Base-by-base conservation (phyloP, 2,797 vertebrate species). In the Lepus oiostolus region DNA sequence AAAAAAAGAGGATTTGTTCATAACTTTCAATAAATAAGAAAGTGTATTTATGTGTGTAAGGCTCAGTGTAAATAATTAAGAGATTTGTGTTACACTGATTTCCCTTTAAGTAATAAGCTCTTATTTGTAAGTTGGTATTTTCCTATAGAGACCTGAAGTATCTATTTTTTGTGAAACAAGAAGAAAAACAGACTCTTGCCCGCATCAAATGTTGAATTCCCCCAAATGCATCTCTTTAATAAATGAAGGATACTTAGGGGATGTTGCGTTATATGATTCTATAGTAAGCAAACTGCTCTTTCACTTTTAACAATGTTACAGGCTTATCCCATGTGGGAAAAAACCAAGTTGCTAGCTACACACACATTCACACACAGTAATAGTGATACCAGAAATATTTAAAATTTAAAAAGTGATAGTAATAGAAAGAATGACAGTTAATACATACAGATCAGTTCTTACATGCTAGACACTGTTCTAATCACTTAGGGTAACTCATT, bases 61-160 rank as follows among this genome's bases (percentile, higher is more conserved):
- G 22, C 24, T 75, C 42, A n/a, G 10, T 62, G 58, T 13, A 3
- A 30, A 80, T 68, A 84, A 86, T 80, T 60, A 83, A 92, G 26
- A 80, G 30, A 77, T 80, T 54, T 32, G 0, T 90, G 58, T 65
- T 75, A 58, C 50, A 7, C 60, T 76, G 24, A 60, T 65, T 92
- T 89, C 58, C 22, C 32, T 93, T 83, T 82, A 52, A 71, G 85
- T 90, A 50, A 91, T 91, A 75, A 95, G 93, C 14, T 68, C 50
- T 91, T 85, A 67, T 17, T 65, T 82, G 42, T 32, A 92, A 77
- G 24, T 84, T 93, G 24, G 30, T 67, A 1, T 90, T 96, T 94
- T 93, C 54, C 76, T 68, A 50, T 4, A 42, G 30, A 92, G 12
- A 91, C 35, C 24, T 62, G 0, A 58, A 90, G 38, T 12, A 79